These are phyloP conservation scores for Biston stratarius DNA, from an alignment of 2,888 invertebrate species.

Conservation along the genomic window DNA sequence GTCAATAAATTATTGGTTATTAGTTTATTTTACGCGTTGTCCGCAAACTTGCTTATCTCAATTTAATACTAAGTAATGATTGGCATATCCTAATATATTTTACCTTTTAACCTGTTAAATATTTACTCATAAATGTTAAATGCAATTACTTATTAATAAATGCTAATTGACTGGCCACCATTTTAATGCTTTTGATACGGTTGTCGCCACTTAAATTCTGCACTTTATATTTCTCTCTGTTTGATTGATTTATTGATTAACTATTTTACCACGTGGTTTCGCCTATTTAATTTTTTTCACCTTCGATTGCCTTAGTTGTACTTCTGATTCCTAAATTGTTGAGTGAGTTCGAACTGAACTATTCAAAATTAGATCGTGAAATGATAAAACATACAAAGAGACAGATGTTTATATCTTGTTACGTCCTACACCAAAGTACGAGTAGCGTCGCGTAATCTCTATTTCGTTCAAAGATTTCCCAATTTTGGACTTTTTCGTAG, in stretches of 20 bases:
- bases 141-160: slow-evolving; percentile 28
- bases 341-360: no score
- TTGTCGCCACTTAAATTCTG: slow-evolving; percentile 10
- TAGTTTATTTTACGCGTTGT: slow-evolving; percentile 3
- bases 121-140: slow-evolving; percentile 21
- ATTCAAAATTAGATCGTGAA: no score
- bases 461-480: no score
- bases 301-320: no score
- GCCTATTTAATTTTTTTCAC: no score
- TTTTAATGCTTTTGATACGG: slow-evolving; percentile 25
- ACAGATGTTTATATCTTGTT: no score
- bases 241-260: background rate
- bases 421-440: no score
- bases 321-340: no score
- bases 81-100: slow-evolving; percentile 16
- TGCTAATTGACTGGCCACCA: slow-evolving; percentile 27
- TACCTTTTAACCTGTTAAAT: slow-evolving; percentile 20
- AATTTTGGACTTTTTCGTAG: no score
- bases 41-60: slow-evolving; percentile 8
- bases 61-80: slow-evolving; percentile 19
- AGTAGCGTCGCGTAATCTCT: no score
- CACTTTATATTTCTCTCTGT: background rate
- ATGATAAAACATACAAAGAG: no score
- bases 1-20: background rate
- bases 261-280: no score